Evolutionary conservation across 2,797 vertebrate genomes (phyloP), one percentile per base, ranked within the genome.

Genomic region (Bradypodion ventrale): DNA sequence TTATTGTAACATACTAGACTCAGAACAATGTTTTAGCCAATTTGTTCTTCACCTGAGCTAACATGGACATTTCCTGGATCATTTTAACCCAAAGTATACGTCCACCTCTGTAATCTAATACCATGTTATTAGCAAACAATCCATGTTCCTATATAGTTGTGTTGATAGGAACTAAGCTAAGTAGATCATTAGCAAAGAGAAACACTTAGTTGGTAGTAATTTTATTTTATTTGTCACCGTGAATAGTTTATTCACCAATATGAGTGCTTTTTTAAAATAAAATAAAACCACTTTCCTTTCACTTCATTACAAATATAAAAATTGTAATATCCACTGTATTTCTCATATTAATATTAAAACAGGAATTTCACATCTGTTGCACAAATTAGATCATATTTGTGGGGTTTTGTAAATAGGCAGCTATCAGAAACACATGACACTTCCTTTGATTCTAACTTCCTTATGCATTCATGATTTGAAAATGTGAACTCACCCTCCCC

Each of bases 11-110:
- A n/a, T n/a, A n/a, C n/a, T n/a, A n/a, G n/a, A n/a, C n/a, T n/a
- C n/a, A n/a, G n/a, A n/a, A n/a, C n/a, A n/a, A n/a, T n/a, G 82
- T 89, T 87, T 42, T 90, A 92, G 89, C 83, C 52, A 92, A 89
- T 82, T 82, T 80, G 80, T 86, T 88, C 37, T 83, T 80, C 76
- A 78, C 56, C 27, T 4, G 65, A n/a, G 25, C n/a, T 63, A 66
- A 80, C 46, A 70, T 60, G 60, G 72, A 78, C 42, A 60, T 63
- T 66, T 85, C 27, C 27, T 5, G 52, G 63, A 42, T 35, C 74
- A 23, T 19, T n/a, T n/a, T n/a, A n/a, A n/a, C n/a, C n/a, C n/a
- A n/a, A 52, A 62, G 2, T 37, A 21, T 74, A 70, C 59, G 75
- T 82, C 74, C 81, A 49, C 90, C 79, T 92, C 88, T 83, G 83